phyloP scores from a whole-genome alignment of 1,140 invertebrate species.

The Rhynchophorus ferrugineus region DNA sequence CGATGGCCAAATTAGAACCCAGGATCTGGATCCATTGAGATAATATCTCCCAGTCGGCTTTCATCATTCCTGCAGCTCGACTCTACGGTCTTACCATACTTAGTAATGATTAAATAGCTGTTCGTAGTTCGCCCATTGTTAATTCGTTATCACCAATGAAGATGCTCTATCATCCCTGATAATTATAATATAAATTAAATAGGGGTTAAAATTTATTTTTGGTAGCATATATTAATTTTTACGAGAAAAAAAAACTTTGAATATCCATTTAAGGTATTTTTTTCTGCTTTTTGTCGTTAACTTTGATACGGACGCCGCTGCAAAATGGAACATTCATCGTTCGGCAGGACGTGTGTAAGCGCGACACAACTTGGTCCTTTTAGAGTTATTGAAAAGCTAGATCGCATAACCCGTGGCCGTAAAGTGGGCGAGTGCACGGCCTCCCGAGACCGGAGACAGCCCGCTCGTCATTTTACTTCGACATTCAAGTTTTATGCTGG shows the following conservation, averaged over 20 bases:
- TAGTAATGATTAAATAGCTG: no score
- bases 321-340: conserved; percentile 6
- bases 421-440: conserved; percentile 27
- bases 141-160: neutral
- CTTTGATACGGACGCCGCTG: conserved; percentile 6
- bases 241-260: neutral
- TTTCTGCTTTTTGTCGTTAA: neutral
- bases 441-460: conserved; percentile 13
- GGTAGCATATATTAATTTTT: no score
- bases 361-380: conserved; percentile 29
- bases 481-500: conserved; percentile 20
- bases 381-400: conserved; percentile 39
- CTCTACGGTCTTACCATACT: no score
- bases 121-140: no score
- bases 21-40: no score
- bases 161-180: neutral
- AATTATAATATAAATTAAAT: no score
- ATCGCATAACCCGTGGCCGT: conserved; percentile 34
- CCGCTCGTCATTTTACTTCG: conserved; percentile 7
- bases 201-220: no score
- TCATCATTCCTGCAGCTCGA: no score
- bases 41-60: no score
- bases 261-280: neutral
- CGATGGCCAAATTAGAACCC: no score
- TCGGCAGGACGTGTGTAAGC: conserved; percentile 11